Evolutionary conservation across 2,113 vertebrate species (phyloP), one percentile per base, ranked within the genome.

Genomic region (Catharus bicknelli): DNA sequence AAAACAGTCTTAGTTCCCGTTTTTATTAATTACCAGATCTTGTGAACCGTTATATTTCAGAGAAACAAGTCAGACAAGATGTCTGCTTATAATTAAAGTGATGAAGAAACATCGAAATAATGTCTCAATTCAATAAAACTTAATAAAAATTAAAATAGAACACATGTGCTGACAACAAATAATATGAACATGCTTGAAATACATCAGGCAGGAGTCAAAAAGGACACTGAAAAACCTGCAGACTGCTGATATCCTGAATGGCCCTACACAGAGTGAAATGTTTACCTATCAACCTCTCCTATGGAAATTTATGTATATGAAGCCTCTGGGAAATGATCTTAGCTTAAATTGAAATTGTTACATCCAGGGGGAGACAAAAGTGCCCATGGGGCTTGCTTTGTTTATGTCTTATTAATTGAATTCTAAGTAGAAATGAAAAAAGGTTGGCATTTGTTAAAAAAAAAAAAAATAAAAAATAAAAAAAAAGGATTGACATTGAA

Each of bases 1-100:
- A 9, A 61, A 26, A 30, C 17, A 29, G 38, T 75, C 16, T 66
- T 74, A 48, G 6, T 26, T 29, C 4, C 59, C 51, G 57, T 75
- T 85, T 66, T 47, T 27, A 51, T 75, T 86, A 90, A 86, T 86
- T 94, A 66, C 30, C 42, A 47, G 26, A 81, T 85, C 81, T 47
- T 82, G n/a, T 89, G 74, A 94, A 85, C 61, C 3, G 0, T 62
- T 80, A 22, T 45, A 89, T 78, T 82, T 75, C 74, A 72, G 53
- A 69, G 50, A 72, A 96, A 91, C 2, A 0, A 95, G 63, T 75
- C 64, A 88, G 67, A 89, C 48, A 91, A 90, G 76, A 89, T 66
- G 55, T 72, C 93, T 90, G 13, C 59, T 86, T 90, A 34, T 72
- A 86, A 94, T 82, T 90, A 84, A 74, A 57, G 21, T 57, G 23